Percentiles rank a stretch among this genome's conserved stretches.
Evolutionary conservation across 2,797 vertebrate genomes (phyloP).

Genomic region (Lutjanus argentimaculatus): DNA sequence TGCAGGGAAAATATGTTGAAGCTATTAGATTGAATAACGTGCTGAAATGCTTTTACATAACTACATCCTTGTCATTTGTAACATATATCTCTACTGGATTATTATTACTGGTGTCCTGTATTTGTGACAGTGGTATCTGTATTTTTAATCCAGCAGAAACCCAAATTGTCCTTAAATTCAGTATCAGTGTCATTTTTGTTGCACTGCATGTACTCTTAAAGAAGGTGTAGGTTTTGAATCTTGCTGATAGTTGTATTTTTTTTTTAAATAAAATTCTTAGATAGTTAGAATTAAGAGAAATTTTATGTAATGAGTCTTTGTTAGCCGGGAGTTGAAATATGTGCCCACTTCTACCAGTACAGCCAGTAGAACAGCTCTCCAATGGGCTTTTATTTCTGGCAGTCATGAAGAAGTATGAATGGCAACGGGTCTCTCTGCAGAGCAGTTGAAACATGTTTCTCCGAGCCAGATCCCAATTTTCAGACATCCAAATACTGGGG

Average conservation of each 20-base stretch:
- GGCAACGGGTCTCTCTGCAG: neutral
- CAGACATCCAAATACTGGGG: neutral
- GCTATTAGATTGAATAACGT: neutral
- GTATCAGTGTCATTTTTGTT: neutral
- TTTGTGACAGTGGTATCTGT: neutral
- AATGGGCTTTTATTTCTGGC: neutral
- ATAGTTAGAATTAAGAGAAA: neutral
- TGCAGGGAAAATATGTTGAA: conserved; percentile 7
- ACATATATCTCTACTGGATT: neutral
- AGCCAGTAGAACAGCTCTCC: neutral
- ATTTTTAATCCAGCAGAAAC: neutral
- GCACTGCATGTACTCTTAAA: neutral
- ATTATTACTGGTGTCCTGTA: neutral
- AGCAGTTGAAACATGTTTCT: neutral
- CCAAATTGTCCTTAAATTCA: neutral
- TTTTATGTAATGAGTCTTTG: neutral
- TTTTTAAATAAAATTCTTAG: neutral
- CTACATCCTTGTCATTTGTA: neutral
- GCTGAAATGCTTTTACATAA: conserved; percentile 19
- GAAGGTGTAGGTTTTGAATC: neutral
- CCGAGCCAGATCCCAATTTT: neutral
- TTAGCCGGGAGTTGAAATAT: neutral
- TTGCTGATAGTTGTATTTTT: conserved; percentile 1
- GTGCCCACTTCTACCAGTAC: neutral
- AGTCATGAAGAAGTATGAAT: neutral